phyloP scores from a whole-genome alignment of 2,113 vertebrate species.

The Phylloscopus trochilus region DNA sequence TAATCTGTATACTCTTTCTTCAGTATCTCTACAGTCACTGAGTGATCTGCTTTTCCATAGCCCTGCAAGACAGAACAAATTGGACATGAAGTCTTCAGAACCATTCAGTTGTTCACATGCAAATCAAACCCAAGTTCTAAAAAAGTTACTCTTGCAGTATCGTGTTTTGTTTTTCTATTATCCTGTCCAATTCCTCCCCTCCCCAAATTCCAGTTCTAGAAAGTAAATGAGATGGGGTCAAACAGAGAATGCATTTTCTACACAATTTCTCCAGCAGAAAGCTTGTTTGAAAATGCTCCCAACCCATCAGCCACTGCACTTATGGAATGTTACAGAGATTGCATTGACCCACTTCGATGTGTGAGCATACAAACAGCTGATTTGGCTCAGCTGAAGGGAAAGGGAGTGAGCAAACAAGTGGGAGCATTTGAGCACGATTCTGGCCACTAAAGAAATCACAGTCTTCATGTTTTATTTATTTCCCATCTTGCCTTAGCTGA shows the following conservation, averaged over 20 bases:
- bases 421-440: background rate
- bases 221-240: background rate
- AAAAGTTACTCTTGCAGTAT: background rate
- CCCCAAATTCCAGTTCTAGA: background rate
- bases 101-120: background rate
- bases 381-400: background rate
- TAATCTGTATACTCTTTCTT: constrained; percentile 80
- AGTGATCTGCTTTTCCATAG: constrained; percentile 90
- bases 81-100: background rate
- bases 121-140: background rate
- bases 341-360: background rate
- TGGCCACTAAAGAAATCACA: background rate
- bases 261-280: background rate
- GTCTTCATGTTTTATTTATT: background rate
- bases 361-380: background rate
- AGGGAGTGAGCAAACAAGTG: background rate
- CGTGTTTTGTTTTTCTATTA: background rate
- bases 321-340: background rate
- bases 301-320: background rate
- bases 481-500: background rate
- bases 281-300: background rate
- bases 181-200: background rate
- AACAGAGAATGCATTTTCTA: background rate
- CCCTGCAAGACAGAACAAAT: constrained; percentile 68
- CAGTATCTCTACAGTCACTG: constrained; percentile 81